A percentile compares a stretch with the other conserved stretches of the same genome.
Conservation (phyloP, 2,888 invertebrate genomes). For the Linnaemya tessellans region DNA sequence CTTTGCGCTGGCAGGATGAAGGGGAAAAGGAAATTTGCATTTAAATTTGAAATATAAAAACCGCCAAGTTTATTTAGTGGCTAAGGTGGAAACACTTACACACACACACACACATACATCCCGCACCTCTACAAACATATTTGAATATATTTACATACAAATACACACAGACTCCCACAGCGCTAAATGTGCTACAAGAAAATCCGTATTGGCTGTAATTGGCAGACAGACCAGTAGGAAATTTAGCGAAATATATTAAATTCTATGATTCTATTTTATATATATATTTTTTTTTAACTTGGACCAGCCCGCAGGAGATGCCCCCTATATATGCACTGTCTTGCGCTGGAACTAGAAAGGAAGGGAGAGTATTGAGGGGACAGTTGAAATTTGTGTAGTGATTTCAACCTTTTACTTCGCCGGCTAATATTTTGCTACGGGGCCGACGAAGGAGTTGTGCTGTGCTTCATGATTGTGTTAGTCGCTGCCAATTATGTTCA, state of each 20-base stretch:
- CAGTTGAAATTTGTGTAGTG: too few relatives aligned
- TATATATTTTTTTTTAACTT: too few relatives aligned
- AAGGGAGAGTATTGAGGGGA: too few relatives aligned
- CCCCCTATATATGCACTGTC: too few relatives aligned
- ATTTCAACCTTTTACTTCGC: too few relatives aligned
- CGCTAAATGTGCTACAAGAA: slow-evolving; percentile 20
- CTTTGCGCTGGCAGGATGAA: neutral
- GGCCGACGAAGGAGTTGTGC: too few relatives aligned
- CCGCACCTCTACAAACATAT: neutral
- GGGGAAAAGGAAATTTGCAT: slow-evolving; percentile 66
- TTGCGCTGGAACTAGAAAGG: too few relatives aligned
- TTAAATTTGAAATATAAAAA: slow-evolving; percentile 70
- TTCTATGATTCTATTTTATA: too few relatives aligned
- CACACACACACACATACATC: neutral
- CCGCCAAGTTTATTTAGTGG: slow-evolving; percentile 64
- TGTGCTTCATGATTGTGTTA: too few relatives aligned
- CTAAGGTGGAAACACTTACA: slow-evolving; percentile 31
- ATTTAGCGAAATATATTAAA: neutral
- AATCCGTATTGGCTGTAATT: neutral
- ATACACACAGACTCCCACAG: neutral
- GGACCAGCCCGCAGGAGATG: too few relatives aligned
- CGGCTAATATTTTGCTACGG: too few relatives aligned
- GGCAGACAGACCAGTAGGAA: slow-evolving; percentile 26
- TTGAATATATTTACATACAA: neutral
- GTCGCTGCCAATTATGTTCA: too few relatives aligned